Conservation (phyloP, 2,797 vertebrate genomes). For the Morelia viridis region DNA sequence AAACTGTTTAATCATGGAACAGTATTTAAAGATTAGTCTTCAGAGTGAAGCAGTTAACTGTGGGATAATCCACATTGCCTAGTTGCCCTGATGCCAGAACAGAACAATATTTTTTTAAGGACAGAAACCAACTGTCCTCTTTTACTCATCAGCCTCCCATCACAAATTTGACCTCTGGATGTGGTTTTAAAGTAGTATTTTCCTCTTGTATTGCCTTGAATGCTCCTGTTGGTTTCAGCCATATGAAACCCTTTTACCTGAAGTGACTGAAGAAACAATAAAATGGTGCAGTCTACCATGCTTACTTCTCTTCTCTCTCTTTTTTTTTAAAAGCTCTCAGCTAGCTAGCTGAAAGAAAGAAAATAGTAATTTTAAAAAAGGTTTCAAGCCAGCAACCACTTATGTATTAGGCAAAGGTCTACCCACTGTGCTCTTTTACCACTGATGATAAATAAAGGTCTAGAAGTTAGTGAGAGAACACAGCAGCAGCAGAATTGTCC, state of each 20-base stretch:
- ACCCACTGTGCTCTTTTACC: neutral
- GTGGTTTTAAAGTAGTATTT: neutral
- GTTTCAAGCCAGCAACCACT: neutral
- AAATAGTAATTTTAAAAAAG: neutral
- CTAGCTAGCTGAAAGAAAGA: neutral
- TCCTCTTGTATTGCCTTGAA: neutral
- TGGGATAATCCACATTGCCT: neutral
- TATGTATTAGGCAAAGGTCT: neutral
- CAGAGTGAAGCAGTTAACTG: neutral
- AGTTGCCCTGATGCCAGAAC: neutral
- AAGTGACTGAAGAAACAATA: neutral
- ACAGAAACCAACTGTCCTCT: neutral
- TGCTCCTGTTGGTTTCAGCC: neutral
- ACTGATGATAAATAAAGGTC: neutral
- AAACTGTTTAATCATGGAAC: neutral
- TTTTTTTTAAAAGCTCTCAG: neutral
- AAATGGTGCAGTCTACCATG: neutral
- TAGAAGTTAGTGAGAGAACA: neutral
- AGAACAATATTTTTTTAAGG: neutral
- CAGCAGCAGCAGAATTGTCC: neutral
- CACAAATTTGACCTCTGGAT: neutral
- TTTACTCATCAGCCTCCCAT: neutral
- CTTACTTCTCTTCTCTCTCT: neutral
- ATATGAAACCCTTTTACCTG: neutral
- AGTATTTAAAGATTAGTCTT: neutral